Percentiles rank a stretch among this genome's conserved stretches.
These are phyloP conservation scores for Vanessa atalanta DNA, from an alignment of 1,140 invertebrate genomes.

Conservation along the genomic window DNA sequence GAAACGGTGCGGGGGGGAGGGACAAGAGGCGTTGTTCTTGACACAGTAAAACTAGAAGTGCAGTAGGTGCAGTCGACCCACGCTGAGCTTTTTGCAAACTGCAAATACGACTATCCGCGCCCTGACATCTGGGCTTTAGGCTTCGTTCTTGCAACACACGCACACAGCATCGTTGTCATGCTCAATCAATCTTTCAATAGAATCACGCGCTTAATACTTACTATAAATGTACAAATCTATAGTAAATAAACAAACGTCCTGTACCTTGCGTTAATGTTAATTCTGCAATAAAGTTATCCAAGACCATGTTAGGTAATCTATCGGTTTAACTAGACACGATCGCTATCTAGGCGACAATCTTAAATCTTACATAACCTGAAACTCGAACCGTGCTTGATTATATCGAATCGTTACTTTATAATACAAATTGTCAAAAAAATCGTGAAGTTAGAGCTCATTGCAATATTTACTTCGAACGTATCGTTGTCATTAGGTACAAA, in stretches of 20 bases:
- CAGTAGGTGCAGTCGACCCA: slow-evolving; percentile 78
- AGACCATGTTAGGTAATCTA: slow-evolving; percentile 41
- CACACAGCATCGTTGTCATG: slow-evolving; percentile 18
- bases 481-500: too few relatives aligned
- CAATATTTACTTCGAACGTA: too few relatives aligned
- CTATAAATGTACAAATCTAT: neutral
- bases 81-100: slow-evolving; percentile 74
- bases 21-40: slow-evolving; percentile 78
- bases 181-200: slow-evolving; percentile 2
- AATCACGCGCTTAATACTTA: neutral
- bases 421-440: neutral
- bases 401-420: slow-evolving; percentile 22
- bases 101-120: slow-evolving; percentile 56
- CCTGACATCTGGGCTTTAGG: slow-evolving; percentile 51
- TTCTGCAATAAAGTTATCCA: slow-evolving; percentile 39
- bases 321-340: slow-evolving; percentile 40
- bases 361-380: slow-evolving; percentile 39
- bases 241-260: slow-evolving; percentile 22
- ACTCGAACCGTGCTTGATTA: slow-evolving; percentile 32
- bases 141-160: slow-evolving; percentile 42
- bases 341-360: slow-evolving; percentile 39
- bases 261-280: slow-evolving; percentile 32
- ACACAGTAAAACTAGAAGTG: slow-evolving; percentile 81
- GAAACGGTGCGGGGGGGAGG: slow-evolving; percentile 52
- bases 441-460: neutral